Evolutionary conservation across 2,797 vertebrate genomes (phyloP).

Genomic region (Hipposideros larvatus): DNA sequence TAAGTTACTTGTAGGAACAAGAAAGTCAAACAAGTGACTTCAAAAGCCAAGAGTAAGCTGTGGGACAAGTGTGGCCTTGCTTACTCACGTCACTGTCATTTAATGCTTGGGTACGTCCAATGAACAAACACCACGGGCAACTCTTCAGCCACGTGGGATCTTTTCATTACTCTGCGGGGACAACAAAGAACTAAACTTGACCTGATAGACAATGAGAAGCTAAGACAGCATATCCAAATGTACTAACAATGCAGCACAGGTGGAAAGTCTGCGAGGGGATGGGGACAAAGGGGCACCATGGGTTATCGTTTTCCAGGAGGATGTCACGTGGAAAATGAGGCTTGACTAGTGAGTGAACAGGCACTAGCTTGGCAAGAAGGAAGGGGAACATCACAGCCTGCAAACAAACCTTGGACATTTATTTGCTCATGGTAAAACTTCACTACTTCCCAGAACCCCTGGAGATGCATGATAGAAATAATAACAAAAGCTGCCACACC

Average conservation of each 20-base stretch:
- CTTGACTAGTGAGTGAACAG: background rate
- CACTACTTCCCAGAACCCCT: background rate
- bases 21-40: background rate
- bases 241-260: background rate
- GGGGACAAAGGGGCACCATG: rapidly evolving
- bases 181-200: background rate
- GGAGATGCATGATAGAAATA: background rate
- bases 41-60: background rate
- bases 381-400: background rate
- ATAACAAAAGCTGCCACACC: background rate
- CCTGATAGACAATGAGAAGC: background rate
- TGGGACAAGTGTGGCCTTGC: background rate
- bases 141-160: background rate
- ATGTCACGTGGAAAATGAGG: rapidly evolving
- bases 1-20: background rate
- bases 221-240: background rate
- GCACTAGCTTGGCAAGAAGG: background rate
- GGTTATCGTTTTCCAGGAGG: background rate
- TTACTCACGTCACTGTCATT: background rate
- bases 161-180: background rate
- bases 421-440: background rate
- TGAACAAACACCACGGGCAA: background rate
- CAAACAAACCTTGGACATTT: background rate
- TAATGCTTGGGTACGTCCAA: background rate
- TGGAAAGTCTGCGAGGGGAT: rapidly evolving